A percentile compares a stretch with the other conserved stretches of the same genome.
Conservation (phyloP, 2,113 vertebrate species). For the Poeciliopsis occidentalis region DNA sequence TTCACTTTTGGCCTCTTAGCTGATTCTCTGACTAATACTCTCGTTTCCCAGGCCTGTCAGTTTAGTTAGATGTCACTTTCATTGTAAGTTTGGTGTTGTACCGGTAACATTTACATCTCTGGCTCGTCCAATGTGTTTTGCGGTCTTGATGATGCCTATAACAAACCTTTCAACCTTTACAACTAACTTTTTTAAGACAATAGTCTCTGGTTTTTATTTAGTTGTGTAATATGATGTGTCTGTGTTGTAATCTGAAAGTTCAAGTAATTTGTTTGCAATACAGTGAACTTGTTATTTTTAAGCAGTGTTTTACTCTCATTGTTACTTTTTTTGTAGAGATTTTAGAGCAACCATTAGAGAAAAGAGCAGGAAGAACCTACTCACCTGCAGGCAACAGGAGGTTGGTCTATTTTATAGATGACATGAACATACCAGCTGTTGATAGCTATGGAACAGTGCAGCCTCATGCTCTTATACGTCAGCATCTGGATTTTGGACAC, state of each 20-base stretch:
- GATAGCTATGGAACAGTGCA: constrained; percentile 80
- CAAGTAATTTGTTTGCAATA: background rate
- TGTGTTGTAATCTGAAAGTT: background rate
- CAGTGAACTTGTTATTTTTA: background rate
- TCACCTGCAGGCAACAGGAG: constrained; percentile 81
- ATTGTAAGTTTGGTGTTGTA: background rate
- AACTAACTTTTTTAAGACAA: too few species aligned
- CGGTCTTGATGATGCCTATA: background rate
- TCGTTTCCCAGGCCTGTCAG: background rate
- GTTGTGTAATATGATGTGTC: too few species aligned
- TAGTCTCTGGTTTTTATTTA: too few species aligned
- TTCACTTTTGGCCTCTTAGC: too few species aligned
- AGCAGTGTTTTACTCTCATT: background rate
- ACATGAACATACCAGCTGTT: constrained; percentile 84
- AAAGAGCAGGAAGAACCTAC: constrained; percentile 81
- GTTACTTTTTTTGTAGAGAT: constrained; percentile 67
- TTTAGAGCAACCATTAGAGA: constrained; percentile 83
- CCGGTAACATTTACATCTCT: background rate
- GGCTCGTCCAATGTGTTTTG: background rate
- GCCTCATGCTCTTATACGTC: constrained; percentile 80
- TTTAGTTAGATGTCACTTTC: background rate
- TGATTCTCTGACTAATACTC: background rate
- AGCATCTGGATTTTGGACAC: constrained; percentile 82
- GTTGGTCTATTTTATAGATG: constrained; percentile 82
- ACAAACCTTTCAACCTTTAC: background rate